Conservation (phyloP, 2,113 vertebrate genomes). For the Aphelocoma coerulescens region DNA sequence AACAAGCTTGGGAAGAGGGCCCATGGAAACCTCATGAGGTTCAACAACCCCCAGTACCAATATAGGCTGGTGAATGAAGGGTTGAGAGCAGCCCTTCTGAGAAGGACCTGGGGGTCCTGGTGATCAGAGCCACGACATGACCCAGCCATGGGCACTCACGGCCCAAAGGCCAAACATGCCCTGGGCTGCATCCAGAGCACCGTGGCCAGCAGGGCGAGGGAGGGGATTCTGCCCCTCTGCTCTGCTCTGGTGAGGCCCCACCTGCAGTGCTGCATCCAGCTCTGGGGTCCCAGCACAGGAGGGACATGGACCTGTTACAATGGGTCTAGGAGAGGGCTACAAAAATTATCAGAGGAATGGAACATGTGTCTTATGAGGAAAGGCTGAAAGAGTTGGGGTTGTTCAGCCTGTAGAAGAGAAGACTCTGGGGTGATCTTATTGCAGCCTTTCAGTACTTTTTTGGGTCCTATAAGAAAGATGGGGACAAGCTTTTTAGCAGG, state of each 20-base stretch:
- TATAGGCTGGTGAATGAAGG: neutral
- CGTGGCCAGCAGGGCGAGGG: accelerated
- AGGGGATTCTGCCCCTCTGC: neutral
- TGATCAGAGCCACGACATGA: neutral
- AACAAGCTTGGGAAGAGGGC: neutral
- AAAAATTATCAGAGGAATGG: neutral
- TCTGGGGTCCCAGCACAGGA: neutral
- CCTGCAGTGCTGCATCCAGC: neutral
- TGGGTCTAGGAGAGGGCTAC: neutral
- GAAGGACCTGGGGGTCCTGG: neutral
- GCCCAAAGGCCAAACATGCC: neutral
- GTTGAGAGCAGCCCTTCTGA: neutral
- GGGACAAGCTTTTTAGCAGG: neutral
- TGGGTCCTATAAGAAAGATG: neutral
- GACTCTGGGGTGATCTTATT: neutral
- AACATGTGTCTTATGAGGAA: neutral
- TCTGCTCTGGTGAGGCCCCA: neutral
- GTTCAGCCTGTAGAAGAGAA: neutral
- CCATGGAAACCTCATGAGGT: neutral
- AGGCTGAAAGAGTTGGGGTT: neutral
- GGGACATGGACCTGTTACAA: neutral
- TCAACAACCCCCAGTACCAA: neutral
- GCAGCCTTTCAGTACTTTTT: neutral
- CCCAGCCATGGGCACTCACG: accelerated
- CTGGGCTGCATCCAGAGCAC: neutral